Base-by-base conservation (phyloP, 2,113 vertebrate species). In the Otocyon megalotis region DNA sequence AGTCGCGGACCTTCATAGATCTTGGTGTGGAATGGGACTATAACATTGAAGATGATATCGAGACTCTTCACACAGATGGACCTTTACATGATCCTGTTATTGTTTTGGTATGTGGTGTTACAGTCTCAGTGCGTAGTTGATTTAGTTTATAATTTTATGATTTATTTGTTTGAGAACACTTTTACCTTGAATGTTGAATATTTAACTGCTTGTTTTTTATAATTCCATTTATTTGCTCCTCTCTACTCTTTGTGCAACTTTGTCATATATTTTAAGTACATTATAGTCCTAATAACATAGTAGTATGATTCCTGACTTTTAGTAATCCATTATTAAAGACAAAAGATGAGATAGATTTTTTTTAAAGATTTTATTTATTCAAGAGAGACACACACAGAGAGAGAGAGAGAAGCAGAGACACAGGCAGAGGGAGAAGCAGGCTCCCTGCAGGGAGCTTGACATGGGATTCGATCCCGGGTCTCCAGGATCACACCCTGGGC, bases 1-100 rank as follows among this genome's bases (percentile, higher is more conserved):
- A 98, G 94, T 99, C 99, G 22, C 98, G 99, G 11, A 99, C 98
- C 77, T 99, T 99, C 98, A 99, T 99, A 8, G 99, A 99, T 80
- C 98, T 99, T 32, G 99, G 99, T 1, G 99, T 99, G 96, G 99
- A 99, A 97, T 99, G 99, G 99, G 99, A 99, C 84, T 99, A 99
- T 98, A 99, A 98, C 95, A 98, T 99, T 0, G 99, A 99, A 94
- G 99, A 99, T 0, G 98, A 99, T 37, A 98, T 98, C 3, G 99
- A 99, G 97, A 99, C 99, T 0, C 99, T 99, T 53, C 99, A 99
- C 98, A 99, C 99, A 0, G 99, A 99, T 0, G 99, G 99, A 24
- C 99, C 99, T 17, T 98, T 99, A 95, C 99, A 99, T 0, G 99
- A 99, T 12, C 98, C 99, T 0, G 99, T 99, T 72, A 99, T 99